Evolutionary conservation across 2,888 invertebrate species (phyloP).

Genomic region (Drosophila eohydei): DNA sequence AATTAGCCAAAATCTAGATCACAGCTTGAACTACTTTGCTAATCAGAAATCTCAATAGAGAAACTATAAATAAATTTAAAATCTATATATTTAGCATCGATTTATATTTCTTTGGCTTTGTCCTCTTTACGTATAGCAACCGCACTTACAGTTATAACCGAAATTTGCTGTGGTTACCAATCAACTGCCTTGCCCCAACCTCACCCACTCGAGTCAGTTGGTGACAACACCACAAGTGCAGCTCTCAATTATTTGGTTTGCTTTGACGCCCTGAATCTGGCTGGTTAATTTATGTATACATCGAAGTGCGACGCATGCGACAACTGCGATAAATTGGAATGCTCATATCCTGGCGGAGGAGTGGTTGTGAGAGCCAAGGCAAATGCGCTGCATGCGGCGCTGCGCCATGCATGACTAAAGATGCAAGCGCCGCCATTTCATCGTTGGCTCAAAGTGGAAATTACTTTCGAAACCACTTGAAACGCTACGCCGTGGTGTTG

Average conservation of each 20-base stretch:
- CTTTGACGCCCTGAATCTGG: conserved; percentile 28
- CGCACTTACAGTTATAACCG: conserved; percentile 23
- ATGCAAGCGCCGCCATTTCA: conserved; percentile 60
- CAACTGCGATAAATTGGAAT: conserved; percentile 73
- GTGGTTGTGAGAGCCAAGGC: conserved; percentile 14
- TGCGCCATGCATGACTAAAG: conserved; percentile 55
- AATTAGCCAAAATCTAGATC: background rate
- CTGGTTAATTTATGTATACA: conserved; percentile 71
- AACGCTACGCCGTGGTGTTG: conserved; percentile 36
- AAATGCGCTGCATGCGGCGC: conserved; percentile 22
- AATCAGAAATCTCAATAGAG: background rate
- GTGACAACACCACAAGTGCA: conserved; percentile 4
- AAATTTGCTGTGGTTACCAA: conserved; percentile 10
- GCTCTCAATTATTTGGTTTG: conserved; percentile 52
- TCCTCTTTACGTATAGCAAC: background rate
- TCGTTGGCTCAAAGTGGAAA: conserved; percentile 70
- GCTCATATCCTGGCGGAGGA: conserved; percentile 65
- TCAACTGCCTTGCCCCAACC: background rate
- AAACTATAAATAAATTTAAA: background rate
- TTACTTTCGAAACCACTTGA: conserved; percentile 66
- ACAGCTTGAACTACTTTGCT: background rate
- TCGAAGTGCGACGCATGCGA: conserved; percentile 42
- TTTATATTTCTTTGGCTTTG: background rate
- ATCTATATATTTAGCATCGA: background rate
- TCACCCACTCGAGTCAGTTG: background rate